Evolutionary conservation across 2,888 invertebrate species (phyloP).

Genomic region (Rhaphigaster nebulosa): DNA sequence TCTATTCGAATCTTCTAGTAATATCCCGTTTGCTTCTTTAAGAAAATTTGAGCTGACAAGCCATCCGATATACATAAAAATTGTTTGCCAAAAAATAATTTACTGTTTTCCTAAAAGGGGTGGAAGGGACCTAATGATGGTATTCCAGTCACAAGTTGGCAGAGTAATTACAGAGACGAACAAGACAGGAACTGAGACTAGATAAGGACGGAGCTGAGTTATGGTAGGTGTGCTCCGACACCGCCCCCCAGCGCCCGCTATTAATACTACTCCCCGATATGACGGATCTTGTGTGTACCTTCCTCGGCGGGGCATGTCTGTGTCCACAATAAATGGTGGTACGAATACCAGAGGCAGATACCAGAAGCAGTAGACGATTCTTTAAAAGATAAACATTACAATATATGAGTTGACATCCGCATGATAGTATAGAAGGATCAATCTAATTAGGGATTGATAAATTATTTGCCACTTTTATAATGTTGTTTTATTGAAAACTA

Average conservation of each 20-base stretch:
- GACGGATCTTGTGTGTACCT: conserved; percentile 23
- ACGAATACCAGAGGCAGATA: background rate
- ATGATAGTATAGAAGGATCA: too few relatives aligned
- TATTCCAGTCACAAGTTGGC: conserved; percentile 23
- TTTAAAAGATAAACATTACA: background rate
- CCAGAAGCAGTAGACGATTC: background rate
- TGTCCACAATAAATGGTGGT: background rate
- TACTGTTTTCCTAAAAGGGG: background rate
- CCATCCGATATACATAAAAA: background rate
- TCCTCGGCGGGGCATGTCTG: background rate
- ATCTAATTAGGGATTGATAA: too few relatives aligned
- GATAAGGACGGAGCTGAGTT: conserved; percentile 17
- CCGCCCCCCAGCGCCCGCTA: background rate
- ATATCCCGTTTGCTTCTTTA: too few relatives aligned
- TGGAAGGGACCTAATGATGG: background rate
- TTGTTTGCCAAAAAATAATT: background rate
- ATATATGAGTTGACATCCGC: background rate
- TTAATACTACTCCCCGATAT: conserved; percentile 28
- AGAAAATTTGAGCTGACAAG: background rate
- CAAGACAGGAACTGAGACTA: background rate
- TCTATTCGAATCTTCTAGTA: too few relatives aligned
- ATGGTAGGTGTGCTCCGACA: background rate
- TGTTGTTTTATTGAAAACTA: too few relatives aligned
- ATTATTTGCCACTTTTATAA: too few relatives aligned
- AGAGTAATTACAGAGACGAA: conserved; percentile 34